Evolutionary conservation across 2,113 vertebrate species (phyloP).

Genomic region (Hippocampus guttulatus): DNA sequence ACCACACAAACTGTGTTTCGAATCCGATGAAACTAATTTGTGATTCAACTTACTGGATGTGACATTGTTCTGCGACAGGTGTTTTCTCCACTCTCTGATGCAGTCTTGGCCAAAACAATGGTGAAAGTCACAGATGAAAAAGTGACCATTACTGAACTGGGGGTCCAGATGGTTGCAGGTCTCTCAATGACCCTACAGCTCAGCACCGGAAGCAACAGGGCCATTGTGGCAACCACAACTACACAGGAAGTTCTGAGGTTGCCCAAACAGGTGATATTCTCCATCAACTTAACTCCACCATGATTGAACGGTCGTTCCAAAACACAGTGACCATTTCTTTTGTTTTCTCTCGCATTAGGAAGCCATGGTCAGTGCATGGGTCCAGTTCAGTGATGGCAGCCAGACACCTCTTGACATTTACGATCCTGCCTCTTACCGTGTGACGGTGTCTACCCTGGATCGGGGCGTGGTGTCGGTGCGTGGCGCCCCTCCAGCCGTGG

Average conservation of each 20-base stretch:
- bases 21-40: not conserved
- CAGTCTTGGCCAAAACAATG: slow-evolving; percentile 85
- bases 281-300: not conserved
- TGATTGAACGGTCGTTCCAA: not conserved
- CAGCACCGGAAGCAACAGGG: slow-evolving; percentile 85
- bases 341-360: slow-evolving; percentile 67
- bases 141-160: slow-evolving; percentile 86
- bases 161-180: slow-evolving; percentile 84
- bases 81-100: slow-evolving; percentile 84
- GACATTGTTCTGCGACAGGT: slow-evolving; percentile 70
- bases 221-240: slow-evolving; percentile 80
- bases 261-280: slow-evolving; percentile 78
- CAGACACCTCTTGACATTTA: slow-evolving; percentile 88
- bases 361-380: slow-evolving; percentile 85
- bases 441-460: slow-evolving; percentile 81
- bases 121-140: slow-evolving; percentile 88
- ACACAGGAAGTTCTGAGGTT: slow-evolving; percentile 81
- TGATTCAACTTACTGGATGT: not conserved
- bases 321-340: not conserved
- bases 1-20: not conserved
- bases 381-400: slow-evolving; percentile 90
- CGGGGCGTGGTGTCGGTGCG: slow-evolving; percentile 81
- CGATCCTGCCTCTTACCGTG: slow-evolving; percentile 77
- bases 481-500: slow-evolving; percentile 69
- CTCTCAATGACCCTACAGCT: slow-evolving; percentile 86